Base-by-base conservation (phyloP, 2,888 invertebrate genomes). In the Sinopyrophorus schimmeli region DNA sequence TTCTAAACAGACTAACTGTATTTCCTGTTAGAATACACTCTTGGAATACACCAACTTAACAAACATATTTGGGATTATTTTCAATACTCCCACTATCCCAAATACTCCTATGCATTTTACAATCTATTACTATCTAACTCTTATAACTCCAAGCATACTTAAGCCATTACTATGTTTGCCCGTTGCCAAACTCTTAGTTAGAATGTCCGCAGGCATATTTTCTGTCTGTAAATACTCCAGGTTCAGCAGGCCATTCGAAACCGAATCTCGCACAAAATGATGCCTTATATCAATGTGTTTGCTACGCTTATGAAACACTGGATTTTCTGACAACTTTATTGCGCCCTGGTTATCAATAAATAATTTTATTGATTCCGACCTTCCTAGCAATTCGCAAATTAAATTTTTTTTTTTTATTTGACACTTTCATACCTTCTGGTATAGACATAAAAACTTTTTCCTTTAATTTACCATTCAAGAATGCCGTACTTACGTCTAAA, bases 221-320 rank as follows among this genome's bases (percentile, higher is more conserved):
- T 35, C 35, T n/a, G 52, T 54, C 10, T 35, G 34, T 21, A 57
- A 7, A 54, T 59, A 53, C 10, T 34, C 24, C 7, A 53, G 14
- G 12, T 47, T 28, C 5, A 53, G 20, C 4, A 12, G 21, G 12
- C 35, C 30, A 14, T 46, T 38, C 5, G 27, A 12, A 15, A 55
- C 35, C 24, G 35, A 30, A 15, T 57, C 49, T 32, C 54, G 46
- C 30, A 54, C 46, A 30, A 54, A 55, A 50, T 57, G 52, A 38
- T 57, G 34, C 5, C 54, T 35, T 3, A 59, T 38, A 39, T 56
- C 54, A 18, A 60, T 59, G 32, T 57, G 57, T 44, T 59, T 59
- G 1, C 51, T 16, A 5, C 30, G 18, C 2, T 31, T 41, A 23
- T 41, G 40, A 6, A 24, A 41, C 7, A 39, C 4, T 14, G 28